Evolutionary conservation across 2,113 vertebrate species (phyloP), one percentile per base, ranked within the genome.

Genomic region (Cyanistes caeruleus): DNA sequence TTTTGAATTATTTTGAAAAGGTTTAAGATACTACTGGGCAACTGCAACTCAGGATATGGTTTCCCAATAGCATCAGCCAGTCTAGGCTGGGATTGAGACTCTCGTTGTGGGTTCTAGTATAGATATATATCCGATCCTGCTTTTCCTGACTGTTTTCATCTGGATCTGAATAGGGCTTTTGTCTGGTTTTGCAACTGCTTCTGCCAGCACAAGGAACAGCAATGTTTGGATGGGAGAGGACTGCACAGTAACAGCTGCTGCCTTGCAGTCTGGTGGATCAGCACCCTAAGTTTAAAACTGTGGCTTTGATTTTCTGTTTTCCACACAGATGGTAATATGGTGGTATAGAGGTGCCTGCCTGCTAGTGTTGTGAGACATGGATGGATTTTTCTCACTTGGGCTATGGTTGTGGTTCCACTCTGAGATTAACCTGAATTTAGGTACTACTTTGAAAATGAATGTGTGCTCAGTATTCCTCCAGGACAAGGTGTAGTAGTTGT

Each of bases 291-390:
- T 41, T 27, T 77, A 62, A 75, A 58, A 63, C 74, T 46, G 11
- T 0, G 0, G 49, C 4, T 73, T 39, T 60, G 17, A 9, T 59
- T 16, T 69, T 76, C 76, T 21, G 22, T 72, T 39, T 59, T 64
- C 8, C 44, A 35, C 9, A 2, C 13, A 52, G 28, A 31, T 24
- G 41, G 13, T 10, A 13, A 1, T 49, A 16, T 1, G 2, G 11
- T 1, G 2, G 11, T 46, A 21, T 22, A 58, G 44, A n/a, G 15
- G 41, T 83, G 5, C 3, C 8, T 83, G 5, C 3, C 8, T 22
- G 27, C 2, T 41, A 18, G 10, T 58, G 10, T 35, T 88, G 23
- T 65, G 77, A 63, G 39, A 44, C 0, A 0, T 72, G 22, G 19
- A 44, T 84, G 48, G n/a, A 41, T 48, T 76, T 86, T 44, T 21